Percentiles rank a stretch among this genome's conserved stretches.
phyloP scores from a whole-genome alignment of 2,797 vertebrate species.

The Sphenopsis melanotis region DNA sequence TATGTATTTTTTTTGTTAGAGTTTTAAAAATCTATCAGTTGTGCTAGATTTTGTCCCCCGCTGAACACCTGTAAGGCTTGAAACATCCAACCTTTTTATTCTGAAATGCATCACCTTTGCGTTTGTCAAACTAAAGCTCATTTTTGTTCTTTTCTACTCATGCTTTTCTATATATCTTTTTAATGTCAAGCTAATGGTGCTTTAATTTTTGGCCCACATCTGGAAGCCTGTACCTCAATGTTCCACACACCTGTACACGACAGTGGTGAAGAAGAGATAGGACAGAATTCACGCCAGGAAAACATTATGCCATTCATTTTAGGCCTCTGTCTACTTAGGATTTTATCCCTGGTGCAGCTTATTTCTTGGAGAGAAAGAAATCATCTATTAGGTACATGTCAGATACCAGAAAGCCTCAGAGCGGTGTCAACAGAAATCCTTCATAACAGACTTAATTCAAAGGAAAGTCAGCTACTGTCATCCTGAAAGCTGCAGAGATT shows the following conservation, averaged over 20 bases:
- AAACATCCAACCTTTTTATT: not conserved
- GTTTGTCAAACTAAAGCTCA: not conserved
- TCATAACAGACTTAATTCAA: not conserved
- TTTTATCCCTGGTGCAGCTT: not conserved
- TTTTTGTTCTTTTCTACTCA: not conserved
- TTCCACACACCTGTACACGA: not conserved
- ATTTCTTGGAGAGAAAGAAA: not conserved
- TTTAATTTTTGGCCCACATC: not conserved
- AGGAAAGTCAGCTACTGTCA: not conserved
- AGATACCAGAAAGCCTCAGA: not conserved
- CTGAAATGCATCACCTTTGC: not conserved
- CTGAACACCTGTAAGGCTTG: not conserved
- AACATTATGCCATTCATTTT: not conserved
- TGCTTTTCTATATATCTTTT: not conserved
- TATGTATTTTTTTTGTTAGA: not conserved
- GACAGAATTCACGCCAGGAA: not conserved
- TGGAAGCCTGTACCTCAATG: not conserved
- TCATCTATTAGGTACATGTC: not conserved
- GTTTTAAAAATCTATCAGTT: not conserved
- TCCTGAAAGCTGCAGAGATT: not conserved
- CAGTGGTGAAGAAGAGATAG: not conserved
- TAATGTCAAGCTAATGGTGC: not conserved
- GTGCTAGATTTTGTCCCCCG: not conserved
- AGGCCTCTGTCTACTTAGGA: not conserved
- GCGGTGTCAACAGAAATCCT: not conserved